These are phyloP conservation scores for Drosophila erecta DNA, from an alignment of 1,140 invertebrate genomes.

Conservation along the genomic window DNA sequence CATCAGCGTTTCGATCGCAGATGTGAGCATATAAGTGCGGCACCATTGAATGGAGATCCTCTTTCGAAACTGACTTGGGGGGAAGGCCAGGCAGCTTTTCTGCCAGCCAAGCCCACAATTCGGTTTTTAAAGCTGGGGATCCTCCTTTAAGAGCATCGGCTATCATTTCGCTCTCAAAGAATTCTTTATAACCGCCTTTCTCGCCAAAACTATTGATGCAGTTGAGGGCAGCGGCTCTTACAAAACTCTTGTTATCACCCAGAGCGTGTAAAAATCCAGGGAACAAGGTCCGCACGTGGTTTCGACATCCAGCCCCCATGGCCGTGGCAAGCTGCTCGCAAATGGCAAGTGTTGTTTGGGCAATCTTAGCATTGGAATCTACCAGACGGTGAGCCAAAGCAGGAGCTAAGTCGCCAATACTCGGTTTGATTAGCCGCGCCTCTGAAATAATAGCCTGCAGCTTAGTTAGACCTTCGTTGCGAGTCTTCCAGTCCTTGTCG, in stretches of 20 bases:
- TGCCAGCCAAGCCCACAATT: constrained; percentile 94
- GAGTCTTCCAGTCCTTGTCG: constrained; percentile 97
- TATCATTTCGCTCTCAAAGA: constrained; percentile 95
- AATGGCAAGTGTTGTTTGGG: constrained; percentile 91
- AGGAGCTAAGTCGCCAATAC: constrained; percentile 93
- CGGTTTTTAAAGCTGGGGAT: constrained; percentile 91
- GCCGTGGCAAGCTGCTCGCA: constrained; percentile 91
- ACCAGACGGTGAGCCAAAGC: constrained; percentile 90
- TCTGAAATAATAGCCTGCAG: constrained; percentile 88
- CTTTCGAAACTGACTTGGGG: constrained; percentile 90
- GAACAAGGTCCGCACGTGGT: constrained; percentile 92
- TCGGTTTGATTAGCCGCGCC: constrained; percentile 92
- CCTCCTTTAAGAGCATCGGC: constrained; percentile 93
- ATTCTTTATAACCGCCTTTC: constrained; percentile 91
- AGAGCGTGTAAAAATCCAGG: constrained; percentile 92
- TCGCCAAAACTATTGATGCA: constrained; percentile 94
- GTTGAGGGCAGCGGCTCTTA: constrained; percentile 90
- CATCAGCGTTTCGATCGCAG: constrained; percentile 96
- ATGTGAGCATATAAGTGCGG: constrained; percentile 92
- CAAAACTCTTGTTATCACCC: constrained; percentile 89
- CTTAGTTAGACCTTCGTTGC: constrained; percentile 82
- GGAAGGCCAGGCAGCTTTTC: constrained; percentile 91
- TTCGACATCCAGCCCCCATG: constrained; percentile 92
- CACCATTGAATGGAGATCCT: constrained; percentile 92
- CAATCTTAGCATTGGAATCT: constrained; percentile 97